Percentiles rank a stretch among this genome's conserved stretches.
These are phyloP conservation scores for Nomada goodeniana DNA, from an alignment of 2,888 invertebrate genomes.

Conservation along the genomic window DNA sequence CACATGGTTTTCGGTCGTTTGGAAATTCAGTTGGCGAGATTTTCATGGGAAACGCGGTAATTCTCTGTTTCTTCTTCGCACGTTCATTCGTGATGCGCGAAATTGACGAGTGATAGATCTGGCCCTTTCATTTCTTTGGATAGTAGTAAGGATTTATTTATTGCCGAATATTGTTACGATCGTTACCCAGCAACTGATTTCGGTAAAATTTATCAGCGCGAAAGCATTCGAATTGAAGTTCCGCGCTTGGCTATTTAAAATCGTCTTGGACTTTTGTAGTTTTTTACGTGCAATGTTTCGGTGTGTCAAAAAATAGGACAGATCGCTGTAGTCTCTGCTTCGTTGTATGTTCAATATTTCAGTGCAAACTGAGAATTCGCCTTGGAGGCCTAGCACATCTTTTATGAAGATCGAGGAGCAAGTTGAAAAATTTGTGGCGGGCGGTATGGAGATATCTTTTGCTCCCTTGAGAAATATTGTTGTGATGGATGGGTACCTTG, in stretches of 20 bases:
- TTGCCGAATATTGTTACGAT: not conserved
- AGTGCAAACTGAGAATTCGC: slow-evolving; percentile 22
- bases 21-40: not conserved
- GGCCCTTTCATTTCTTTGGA: too few species aligned
- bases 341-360: not conserved
- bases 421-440: slow-evolving; percentile 36
- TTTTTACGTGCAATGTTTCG: not conserved
- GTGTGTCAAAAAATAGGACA: too few species aligned
- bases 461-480: slow-evolving; percentile 26
- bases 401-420: not conserved
- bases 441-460: slow-evolving; percentile 14
- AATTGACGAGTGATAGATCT: too few species aligned
- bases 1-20: not conserved
- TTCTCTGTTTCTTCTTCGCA: too few species aligned
- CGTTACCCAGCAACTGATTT: slow-evolving; percentile 68
- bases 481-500: slow-evolving; percentile 14
- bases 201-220: slow-evolving; percentile 18
- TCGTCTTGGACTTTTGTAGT: slow-evolving; percentile 21
- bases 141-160: too few species aligned
- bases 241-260: slow-evolving; percentile 61
- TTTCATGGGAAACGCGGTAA: too few species aligned
- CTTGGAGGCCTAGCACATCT: slow-evolving; percentile 1
- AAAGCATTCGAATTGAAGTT: slow-evolving; percentile 78
- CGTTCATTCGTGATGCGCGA: too few species aligned
- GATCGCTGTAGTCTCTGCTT: not conserved